Evolutionary conservation across 2,113 vertebrate genomes (phyloP), one percentile per base, ranked within the genome.

Genomic region (Tetraodon nigroviridis): DNA sequence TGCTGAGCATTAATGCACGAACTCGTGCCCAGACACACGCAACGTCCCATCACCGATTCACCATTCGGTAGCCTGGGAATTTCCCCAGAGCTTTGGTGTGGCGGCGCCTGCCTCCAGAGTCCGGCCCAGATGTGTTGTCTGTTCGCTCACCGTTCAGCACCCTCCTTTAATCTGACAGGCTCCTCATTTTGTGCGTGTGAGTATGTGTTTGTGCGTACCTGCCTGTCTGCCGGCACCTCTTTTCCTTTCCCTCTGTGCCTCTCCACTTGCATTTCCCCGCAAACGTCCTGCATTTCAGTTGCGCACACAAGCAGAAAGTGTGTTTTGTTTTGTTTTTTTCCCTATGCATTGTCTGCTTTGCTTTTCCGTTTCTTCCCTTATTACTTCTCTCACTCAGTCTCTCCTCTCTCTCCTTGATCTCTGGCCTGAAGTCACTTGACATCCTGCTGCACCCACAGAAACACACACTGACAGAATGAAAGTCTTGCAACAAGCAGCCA

Each of bases 151-250:
- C 80, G 81, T 89, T 89, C 86, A 89, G 86, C 89, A 86, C 77
- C 83, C 82, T 82, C 82, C 85, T 87, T 73, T 86, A 83, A 89
- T 89, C 87, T 84, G 86, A 87, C 85, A 85, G 87, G 82, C 80
- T 82, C 82, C 84, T 84, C 79, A 68, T 87, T 79, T 71, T 81
- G 78, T 77, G 79, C 67, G 55, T 57, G 72, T 73, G 64, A 58
- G 56, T 60, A 18, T 71, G 48, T 64, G 22, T 81, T 3, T 4
- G 24, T 27, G 24, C 4, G 24, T 27, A 6, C 24, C 5, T 27
- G 24, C 24, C 24, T 27, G 24, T 6, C 24, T 27, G 24, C 24
- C 24, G 5, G 24, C 24, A 27, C 65, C 50, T 55, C 24, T 67
- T 13, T 58, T 32, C 55, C 11, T 21, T n/a, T 53, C n/a, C 18